phyloP scores from a whole-genome alignment of 2,113 vertebrate genomes.

The Ranitomeya imitator region DNA sequence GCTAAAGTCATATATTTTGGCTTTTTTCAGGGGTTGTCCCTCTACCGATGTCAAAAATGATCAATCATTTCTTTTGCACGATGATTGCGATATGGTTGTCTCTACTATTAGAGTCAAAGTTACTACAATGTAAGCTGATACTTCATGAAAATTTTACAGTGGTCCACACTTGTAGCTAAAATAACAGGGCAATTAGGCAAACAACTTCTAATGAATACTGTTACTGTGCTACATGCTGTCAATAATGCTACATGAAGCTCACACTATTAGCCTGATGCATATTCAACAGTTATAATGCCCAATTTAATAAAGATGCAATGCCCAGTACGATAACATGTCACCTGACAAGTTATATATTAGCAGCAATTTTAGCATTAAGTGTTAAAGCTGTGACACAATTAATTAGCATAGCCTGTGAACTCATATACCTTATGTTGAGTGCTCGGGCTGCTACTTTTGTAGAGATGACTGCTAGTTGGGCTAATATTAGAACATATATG shows the following conservation, averaged over 20 bases:
- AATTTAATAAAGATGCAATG: background rate
- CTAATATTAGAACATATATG: background rate
- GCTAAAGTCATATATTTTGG: background rate
- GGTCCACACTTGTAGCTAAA: background rate
- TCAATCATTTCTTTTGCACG: background rate
- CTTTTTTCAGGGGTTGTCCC: background rate
- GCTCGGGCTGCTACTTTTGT: background rate
- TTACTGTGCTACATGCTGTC: background rate
- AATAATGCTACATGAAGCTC: background rate
- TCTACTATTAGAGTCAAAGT: background rate
- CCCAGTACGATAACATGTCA: background rate
- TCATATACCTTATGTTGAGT: background rate
- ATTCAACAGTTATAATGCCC: background rate
- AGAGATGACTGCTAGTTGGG: background rate
- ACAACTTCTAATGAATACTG: background rate
- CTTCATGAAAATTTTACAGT: background rate
- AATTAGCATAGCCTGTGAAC: background rate
- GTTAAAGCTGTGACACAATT: conserved; percentile 21
- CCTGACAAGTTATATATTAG: conserved; percentile 25
- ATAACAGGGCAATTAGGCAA: background rate
- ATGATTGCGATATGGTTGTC: background rate
- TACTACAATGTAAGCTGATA: background rate
- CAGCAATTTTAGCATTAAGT: background rate
- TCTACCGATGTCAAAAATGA: background rate
- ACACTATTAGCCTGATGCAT: background rate